Base-by-base conservation (phyloP, 1,140 invertebrate species). In the Paraescarpia echinospica region DNA sequence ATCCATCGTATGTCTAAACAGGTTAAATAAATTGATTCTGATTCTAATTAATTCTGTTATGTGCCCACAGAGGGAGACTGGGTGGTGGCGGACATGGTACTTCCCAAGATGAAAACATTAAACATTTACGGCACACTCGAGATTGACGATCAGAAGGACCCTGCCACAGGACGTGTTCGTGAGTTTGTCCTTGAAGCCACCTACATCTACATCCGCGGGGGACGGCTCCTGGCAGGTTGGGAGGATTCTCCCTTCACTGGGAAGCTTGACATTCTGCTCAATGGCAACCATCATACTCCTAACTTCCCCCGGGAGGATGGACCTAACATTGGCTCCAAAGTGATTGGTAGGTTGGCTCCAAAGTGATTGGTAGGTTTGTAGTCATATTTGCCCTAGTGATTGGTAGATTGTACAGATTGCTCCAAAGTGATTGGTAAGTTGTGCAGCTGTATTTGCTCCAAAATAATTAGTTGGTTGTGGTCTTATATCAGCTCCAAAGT, bases 211-310 rank as follows among this genome's bases (percentile, higher is more conserved):
- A 95, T 96, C 22, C 91, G 89, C 48, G 94, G 94, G 31, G 95
- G 96, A n/a, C 94, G 95, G 34, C 92, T 96, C 14, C 94, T 96
- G 31, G 94, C 94, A 89, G 96, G 95, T 1, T 95, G 94, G 94
- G 93, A 94, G 12, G 92, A 94, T 27, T 93, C 94, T 33, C 94
- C 95, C 6, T 95, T 95, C 93, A 90, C 92, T 6, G 94, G 95
- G 31, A 93, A 93, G 12, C 94, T 94, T 5, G 91, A 90, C 5
- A 95, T 96, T 88, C 93, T 93, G 31, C 93, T 96, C n/a, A 91
- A 94, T 9, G 95, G 95, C 34, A 92, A 93, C 59, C 93, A 94
- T 77, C 89, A 92, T 22, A 94, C 94, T 27, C 92, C 93, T 34
- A 89, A 94, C 34, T 95, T 93, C 89, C 93, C 94, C 33, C 41